These are phyloP conservation scores for Azemiops feae DNA, from an alignment of 2,113 vertebrate species.

Conservation along the genomic window DNA sequence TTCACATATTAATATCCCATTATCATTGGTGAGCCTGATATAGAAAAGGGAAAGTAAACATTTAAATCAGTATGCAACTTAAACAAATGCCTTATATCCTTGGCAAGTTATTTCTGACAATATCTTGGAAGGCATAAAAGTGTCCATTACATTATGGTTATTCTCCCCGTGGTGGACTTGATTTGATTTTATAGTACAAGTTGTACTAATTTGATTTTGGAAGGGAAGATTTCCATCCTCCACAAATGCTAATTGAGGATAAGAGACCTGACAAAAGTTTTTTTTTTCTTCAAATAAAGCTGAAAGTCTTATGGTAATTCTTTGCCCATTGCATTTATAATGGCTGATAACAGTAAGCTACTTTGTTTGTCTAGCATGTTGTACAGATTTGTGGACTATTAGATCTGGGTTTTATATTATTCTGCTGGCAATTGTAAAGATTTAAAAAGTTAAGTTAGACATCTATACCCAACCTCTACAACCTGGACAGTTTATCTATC, in stretches of 20 bases:
- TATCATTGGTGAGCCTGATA: background rate
- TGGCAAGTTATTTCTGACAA: conserved; percentile 28
- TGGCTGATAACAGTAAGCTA: conserved; percentile 6
- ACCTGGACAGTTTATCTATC: background rate
- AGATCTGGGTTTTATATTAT: conserved; percentile 14
- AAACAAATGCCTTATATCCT: background rate
- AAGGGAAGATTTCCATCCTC: conserved; percentile 3
- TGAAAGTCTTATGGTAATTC: conserved; percentile 33
- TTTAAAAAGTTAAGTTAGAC: background rate
- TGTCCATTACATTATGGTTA: conserved; percentile 12
- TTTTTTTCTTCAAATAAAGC: conserved; percentile 45
- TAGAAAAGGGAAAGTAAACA: background rate
- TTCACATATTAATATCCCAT: background rate
- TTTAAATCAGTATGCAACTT: conserved; percentile 7
- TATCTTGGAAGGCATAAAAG: conserved; percentile 40
- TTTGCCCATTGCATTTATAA: conserved; percentile 36
- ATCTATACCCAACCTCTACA: conserved; percentile 11
- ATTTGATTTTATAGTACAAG: conserved; percentile 25
- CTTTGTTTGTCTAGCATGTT: conserved; percentile 8
- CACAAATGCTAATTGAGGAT: conserved; percentile 11
- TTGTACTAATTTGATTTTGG: conserved; percentile 1
- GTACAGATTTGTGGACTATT: background rate
- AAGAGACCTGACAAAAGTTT: conserved; percentile 36
- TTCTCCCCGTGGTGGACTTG: background rate
- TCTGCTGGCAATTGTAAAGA: conserved; percentile 5